phyloP scores from a whole-genome alignment of 2,888 invertebrate genomes.

The Thalpophila matura region DNA sequence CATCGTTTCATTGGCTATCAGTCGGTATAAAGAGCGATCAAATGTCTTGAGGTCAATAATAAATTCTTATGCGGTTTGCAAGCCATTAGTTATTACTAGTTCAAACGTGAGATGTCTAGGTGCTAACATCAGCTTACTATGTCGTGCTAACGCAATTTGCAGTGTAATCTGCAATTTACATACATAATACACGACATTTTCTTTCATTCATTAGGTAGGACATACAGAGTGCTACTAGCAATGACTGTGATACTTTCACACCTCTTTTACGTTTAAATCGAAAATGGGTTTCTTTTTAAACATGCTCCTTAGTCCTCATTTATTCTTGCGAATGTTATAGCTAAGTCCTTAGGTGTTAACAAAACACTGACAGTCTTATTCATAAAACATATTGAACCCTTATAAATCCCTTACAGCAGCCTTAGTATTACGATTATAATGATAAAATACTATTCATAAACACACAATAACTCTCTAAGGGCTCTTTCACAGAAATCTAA shows the following conservation, averaged over 20 bases:
- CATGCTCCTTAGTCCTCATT: too few relatives aligned
- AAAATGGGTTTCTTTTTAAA: too few relatives aligned
- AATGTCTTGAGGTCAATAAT: constrained; percentile 69
- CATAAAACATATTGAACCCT: too few relatives aligned
- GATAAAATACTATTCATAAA: too few relatives aligned
- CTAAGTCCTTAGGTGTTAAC: constrained; percentile 5
- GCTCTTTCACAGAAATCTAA: too few relatives aligned
- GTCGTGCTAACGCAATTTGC: constrained; percentile 42
- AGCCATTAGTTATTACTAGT: constrained; percentile 59
- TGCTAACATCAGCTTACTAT: constrained; percentile 29
- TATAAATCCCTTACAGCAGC: too few relatives aligned
- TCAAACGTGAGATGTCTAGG: constrained; percentile 50
- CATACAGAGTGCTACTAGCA: constrained; percentile 12
- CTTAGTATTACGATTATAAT: too few relatives aligned
- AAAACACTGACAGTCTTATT: too few relatives aligned
- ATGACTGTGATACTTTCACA: constrained; percentile 23
- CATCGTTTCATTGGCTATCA: constrained; percentile 68
- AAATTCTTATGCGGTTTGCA: constrained; percentile 64
- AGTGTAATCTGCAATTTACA: constrained; percentile 43
- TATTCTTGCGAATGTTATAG: too few relatives aligned
- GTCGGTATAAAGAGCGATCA: constrained; percentile 67
- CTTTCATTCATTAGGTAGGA: constrained; percentile 39
- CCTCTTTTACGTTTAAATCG: background rate
- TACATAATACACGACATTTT: constrained; percentile 35
- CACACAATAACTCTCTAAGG: too few relatives aligned